Base-by-base conservation (phyloP, 1,140 invertebrate genomes). In the Papilio aristodemus region DNA sequence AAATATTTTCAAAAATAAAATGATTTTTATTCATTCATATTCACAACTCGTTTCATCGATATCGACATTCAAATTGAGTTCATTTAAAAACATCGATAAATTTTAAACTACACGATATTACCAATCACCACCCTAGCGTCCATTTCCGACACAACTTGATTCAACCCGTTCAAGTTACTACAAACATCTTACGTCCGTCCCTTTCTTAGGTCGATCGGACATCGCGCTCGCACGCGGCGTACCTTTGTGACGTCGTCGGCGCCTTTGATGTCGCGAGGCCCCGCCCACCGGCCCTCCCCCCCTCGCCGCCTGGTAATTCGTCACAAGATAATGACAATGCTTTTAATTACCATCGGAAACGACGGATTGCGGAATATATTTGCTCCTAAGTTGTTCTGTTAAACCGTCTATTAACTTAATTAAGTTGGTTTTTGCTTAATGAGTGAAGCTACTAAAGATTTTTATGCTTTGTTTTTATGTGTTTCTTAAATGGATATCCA, bases 241-340 rank as follows among this genome's bases (percentile, higher is more conserved):
- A 68, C 78, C 77, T 81, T 80, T 84, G 84, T 80, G 74, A 76
- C 75, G 74, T 68, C 78, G 78, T 77, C 88, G 86, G 87, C 80
- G 71, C 75, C 78, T 90, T 90, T 90, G 87, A 90, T 78, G 86
- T 83, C 50, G 22, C 10, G 27, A 78, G 58, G 81, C 83, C 83
- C 76, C 83, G 86, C 86, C 86, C 76, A 58, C 74, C 68, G 68
- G 70, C 70, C 72, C 73, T 75, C 75, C 70, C 78, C 81, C 78
- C 74, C 68, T 39, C 39, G 13, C 60, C 62, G 39, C 39, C 27
- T 9, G 76, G 84, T 87, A 87, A 90, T 89, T 89, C 87, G 87
- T 91, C 87, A 91, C 84, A 85, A 73, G 70, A 71, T 90, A 89
- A 89, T 86, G 86, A 90, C 87, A 86, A 87, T 84, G 80, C 74